phyloP scores from a whole-genome alignment of 2,888 invertebrate genomes.

The Tricholauxania praeusta region DNA sequence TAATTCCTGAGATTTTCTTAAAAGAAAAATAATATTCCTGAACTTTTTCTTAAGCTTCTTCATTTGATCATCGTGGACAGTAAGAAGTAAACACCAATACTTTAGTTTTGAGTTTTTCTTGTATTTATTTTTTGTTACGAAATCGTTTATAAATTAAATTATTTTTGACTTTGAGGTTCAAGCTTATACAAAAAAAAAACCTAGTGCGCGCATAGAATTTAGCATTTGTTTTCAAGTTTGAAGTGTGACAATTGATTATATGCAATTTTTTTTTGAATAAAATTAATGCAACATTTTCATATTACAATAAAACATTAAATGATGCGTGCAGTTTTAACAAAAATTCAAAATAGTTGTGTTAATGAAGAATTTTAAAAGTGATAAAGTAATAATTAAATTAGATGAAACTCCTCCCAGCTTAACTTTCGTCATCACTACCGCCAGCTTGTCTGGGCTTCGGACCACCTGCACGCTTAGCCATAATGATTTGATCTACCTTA shows the following conservation, averaged over 20 bases:
- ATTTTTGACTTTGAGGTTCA: slow-evolving; percentile 14
- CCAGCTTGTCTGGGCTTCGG: slow-evolving; percentile 83
- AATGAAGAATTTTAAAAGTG: slow-evolving; percentile 20
- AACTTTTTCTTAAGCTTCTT: too few relatives aligned
- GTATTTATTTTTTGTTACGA: slow-evolving; percentile 29
- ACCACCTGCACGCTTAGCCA: slow-evolving; percentile 97
- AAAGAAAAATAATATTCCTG: too few relatives aligned
- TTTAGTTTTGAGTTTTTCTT: slow-evolving; percentile 11
- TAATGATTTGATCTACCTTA: slow-evolving; percentile 96
- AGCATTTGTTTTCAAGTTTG: not conserved
- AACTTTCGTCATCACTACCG: slow-evolving; percentile 81
- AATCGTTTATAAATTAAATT: slow-evolving; percentile 30
- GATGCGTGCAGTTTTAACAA: not conserved
- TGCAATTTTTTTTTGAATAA: slow-evolving; percentile 24
- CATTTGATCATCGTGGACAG: too few relatives aligned
- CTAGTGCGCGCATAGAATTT: too few relatives aligned
- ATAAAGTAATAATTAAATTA: slow-evolving; percentile 14
- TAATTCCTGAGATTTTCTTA: too few relatives aligned
- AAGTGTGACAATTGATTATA: slow-evolving; percentile 8
- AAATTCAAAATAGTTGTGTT: slow-evolving; percentile 17
- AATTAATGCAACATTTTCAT: slow-evolving; percentile 30
- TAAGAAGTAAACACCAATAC: too few relatives aligned
- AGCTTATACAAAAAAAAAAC: slow-evolving; percentile 22
- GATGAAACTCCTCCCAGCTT: slow-evolving; percentile 52
- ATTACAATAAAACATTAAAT: not conserved